Percentiles rank a stretch among this genome's conserved stretches.
These are phyloP conservation scores for Cecidostiba fungosa DNA, from an alignment of 2,888 invertebrate genomes.

Conservation along the genomic window DNA sequence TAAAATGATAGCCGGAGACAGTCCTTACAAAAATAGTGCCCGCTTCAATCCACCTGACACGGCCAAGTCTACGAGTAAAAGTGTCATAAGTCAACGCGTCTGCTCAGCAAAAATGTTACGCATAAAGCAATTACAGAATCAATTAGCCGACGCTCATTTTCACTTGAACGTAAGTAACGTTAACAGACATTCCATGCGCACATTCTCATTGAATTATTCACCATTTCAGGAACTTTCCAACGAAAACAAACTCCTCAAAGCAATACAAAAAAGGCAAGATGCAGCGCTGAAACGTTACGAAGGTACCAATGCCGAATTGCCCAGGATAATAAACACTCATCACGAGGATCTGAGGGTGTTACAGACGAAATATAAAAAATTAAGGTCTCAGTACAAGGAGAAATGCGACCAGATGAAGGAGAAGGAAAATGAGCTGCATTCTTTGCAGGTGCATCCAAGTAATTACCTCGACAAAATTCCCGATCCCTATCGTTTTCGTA, in stretches of 20 bases:
- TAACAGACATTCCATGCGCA: background rate
- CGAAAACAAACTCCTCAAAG: slow-evolving; percentile 89
- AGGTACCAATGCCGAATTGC: slow-evolving; percentile 89
- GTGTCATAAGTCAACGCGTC: slow-evolving; percentile 83
- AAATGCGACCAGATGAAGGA: slow-evolving; percentile 85
- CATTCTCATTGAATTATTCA: background rate
- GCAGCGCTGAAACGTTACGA: slow-evolving; percentile 90
- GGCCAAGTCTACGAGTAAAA: slow-evolving; percentile 67
- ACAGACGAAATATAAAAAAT: slow-evolving; percentile 85
- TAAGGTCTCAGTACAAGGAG: slow-evolving; percentile 85
- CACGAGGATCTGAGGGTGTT: slow-evolving; percentile 89
- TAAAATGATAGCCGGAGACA: slow-evolving; percentile 63
- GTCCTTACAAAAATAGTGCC: slow-evolving; percentile 80
- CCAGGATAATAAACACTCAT: slow-evolving; percentile 88
- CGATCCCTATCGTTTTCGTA: slow-evolving; percentile 6
- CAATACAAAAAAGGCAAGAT: slow-evolving; percentile 90
- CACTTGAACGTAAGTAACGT: slow-evolving; percentile 85
- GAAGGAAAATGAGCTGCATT: slow-evolving; percentile 85
- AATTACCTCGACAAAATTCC: slow-evolving; percentile 51
- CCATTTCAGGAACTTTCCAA: slow-evolving; percentile 84
- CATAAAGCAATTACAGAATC: slow-evolving; percentile 89
- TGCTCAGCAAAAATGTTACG: slow-evolving; percentile 89
- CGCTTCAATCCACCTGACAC: slow-evolving; percentile 77
- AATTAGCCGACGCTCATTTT: slow-evolving; percentile 89
- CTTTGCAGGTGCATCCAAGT: slow-evolving; percentile 79